Percentiles rank a stretch among this genome's conserved stretches.
These are phyloP conservation scores for Cyprinodon brontotheroides DNA, from an alignment of 2,113 vertebrate genomes.

Conservation along the genomic window DNA sequence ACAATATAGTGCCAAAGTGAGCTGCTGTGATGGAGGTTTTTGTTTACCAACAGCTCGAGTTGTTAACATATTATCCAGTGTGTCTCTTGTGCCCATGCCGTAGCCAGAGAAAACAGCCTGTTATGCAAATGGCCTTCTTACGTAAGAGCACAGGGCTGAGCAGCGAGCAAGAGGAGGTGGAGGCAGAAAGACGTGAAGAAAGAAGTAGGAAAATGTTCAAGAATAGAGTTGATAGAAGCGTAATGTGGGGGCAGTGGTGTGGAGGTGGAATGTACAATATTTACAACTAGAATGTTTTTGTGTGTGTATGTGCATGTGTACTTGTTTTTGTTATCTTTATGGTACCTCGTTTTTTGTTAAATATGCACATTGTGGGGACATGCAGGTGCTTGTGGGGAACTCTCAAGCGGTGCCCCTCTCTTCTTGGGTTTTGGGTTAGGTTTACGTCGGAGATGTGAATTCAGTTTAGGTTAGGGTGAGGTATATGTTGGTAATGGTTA, in stretches of 20 bases:
- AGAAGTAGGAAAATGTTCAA: slow-evolving; percentile 55
- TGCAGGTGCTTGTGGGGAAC: no score
- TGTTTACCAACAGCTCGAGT: slow-evolving; percentile 68
- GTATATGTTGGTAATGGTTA: no score
- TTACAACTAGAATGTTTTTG: slow-evolving; percentile 38
- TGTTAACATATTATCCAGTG: slow-evolving; percentile 69
- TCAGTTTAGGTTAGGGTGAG: no score
- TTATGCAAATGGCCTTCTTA: slow-evolving; percentile 76
- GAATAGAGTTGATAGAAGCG: slow-evolving; percentile 62
- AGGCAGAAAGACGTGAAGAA: slow-evolving; percentile 45
- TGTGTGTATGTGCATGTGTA: background rate
- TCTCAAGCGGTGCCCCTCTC: no score
- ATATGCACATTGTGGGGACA: no score
- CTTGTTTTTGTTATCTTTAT: no score
- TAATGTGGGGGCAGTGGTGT: slow-evolving; percentile 66
- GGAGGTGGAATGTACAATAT: slow-evolving; percentile 61
- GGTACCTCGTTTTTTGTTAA: no score
- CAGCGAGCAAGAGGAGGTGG: slow-evolving; percentile 52
- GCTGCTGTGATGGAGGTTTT: slow-evolving; percentile 60
- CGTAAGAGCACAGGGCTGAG: slow-evolving; percentile 69
- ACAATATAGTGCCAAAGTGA: slow-evolving; percentile 27
- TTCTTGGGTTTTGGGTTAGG: no score
- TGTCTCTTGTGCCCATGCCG: slow-evolving; percentile 57
- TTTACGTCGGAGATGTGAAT: no score
- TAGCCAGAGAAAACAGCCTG: slow-evolving; percentile 69